Evolutionary conservation across 2,888 invertebrate genomes (phyloP).

Genomic region (Xestia c-nigrum): DNA sequence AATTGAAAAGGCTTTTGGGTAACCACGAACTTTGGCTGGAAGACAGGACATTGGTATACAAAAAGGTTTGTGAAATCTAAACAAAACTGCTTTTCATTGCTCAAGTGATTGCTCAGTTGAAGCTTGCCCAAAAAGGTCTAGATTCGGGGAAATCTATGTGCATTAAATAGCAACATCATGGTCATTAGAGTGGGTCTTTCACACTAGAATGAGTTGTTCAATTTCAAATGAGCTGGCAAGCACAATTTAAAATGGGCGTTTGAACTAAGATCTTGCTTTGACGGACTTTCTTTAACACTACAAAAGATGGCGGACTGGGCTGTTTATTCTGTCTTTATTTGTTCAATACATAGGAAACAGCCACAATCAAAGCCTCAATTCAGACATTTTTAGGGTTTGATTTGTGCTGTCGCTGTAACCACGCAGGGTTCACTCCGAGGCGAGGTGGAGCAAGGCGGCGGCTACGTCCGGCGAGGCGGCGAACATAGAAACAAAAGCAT

Average conservation of each 20-base stretch:
- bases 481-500: conserved; percentile 70
- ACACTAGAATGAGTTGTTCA: conserved; percentile 15
- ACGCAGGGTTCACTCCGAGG: conserved; percentile 16
- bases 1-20: conserved; percentile 60
- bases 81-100: background rate
- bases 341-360: conserved; percentile 11
- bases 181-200: conserved; percentile 33
- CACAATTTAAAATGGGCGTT: conserved; percentile 22
- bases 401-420: conserved; percentile 34
- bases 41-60: background rate
- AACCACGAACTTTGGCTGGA: conserved; percentile 2
- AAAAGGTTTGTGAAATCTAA: background rate
- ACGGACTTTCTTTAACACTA: background rate
- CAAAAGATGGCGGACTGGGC: background rate
- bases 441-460: conserved; percentile 24
- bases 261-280: conserved; percentile 21
- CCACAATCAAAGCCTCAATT: conserved; percentile 27
- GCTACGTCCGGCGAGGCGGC: conserved; percentile 68
- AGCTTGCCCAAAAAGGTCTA: conserved; percentile 6
- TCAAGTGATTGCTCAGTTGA: conserved; percentile 23
- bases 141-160: conserved; percentile 19
- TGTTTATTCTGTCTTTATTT: conserved; percentile 8
- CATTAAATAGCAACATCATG: conserved; percentile 21
- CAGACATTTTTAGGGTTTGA: conserved; percentile 35
- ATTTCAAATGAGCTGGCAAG: conserved; percentile 11